Conservation (phyloP, 1,140 invertebrate species). For the Harlomillsia oculata region DNA sequence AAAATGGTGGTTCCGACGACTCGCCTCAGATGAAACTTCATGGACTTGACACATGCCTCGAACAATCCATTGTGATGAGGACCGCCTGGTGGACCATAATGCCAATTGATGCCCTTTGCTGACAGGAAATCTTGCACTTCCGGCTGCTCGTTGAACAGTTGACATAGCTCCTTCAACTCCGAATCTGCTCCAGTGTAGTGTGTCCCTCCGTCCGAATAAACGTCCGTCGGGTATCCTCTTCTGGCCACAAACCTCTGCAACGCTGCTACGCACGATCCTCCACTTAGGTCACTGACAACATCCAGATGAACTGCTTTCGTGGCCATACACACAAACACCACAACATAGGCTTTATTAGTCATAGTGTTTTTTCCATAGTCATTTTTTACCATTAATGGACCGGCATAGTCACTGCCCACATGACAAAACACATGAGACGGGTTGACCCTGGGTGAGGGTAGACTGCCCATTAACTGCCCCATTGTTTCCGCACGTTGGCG, state of each 20-base stretch:
- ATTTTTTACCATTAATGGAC: constrained; percentile 40
- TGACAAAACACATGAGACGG: constrained; percentile 36
- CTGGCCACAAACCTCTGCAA: constrained; percentile 40
- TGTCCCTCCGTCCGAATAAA: constrained; percentile 41
- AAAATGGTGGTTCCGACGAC: background rate
- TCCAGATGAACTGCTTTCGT: constrained; percentile 43
- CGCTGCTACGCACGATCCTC: constrained; percentile 40
- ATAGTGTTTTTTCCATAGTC: constrained; percentile 21
- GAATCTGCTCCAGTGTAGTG: constrained; percentile 39
- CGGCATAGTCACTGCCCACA: constrained; percentile 41
- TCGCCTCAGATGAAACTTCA: constrained; percentile 15
- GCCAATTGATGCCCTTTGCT: constrained; percentile 13
- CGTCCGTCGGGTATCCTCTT: constrained; percentile 34
- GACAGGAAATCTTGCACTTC: background rate
- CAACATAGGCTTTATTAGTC: constrained; percentile 40
- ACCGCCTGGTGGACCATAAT: constrained; percentile 36
- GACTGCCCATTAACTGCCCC: constrained; percentile 38
- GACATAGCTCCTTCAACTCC: constrained; percentile 7
- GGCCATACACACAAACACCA: constrained; percentile 42
- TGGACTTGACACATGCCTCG: constrained; percentile 30
- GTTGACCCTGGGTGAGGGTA: constrained; percentile 36
- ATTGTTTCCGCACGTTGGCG: constrained; percentile 16
- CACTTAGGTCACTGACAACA: constrained; percentile 39
- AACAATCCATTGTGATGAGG: constrained; percentile 37
- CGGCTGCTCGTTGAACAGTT: background rate